Evolutionary conservation across 2,113 vertebrate species (phyloP).

Genomic region (Tetrao urogallus): DNA sequence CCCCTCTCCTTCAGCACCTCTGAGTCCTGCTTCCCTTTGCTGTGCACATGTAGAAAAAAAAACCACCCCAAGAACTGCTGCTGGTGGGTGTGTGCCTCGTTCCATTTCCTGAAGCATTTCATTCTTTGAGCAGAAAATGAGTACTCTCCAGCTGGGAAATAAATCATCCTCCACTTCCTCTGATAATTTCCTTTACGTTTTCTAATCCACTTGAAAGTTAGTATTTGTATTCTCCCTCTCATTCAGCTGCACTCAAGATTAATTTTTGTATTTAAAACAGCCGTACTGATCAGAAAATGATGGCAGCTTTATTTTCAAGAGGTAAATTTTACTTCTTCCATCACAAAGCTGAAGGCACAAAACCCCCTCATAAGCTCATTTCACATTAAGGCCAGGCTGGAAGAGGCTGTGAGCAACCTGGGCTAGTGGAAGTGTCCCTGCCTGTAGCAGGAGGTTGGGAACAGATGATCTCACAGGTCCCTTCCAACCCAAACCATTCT

Average conservation of each 20-base stretch:
- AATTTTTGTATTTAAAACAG: not conserved
- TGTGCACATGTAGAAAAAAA: not conserved
- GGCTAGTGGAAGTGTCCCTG: no score
- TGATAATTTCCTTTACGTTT: not conserved
- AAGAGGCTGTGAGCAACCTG: no score
- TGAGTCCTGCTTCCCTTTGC: not conserved
- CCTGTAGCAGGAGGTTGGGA: no score
- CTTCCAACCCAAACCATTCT: no score
- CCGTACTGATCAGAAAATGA: not conserved
- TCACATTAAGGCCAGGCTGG: not conserved
- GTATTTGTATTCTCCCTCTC: not conserved
- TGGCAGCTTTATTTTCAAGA: not conserved
- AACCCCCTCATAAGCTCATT: not conserved
- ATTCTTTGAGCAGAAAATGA: not conserved
- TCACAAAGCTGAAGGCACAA: not conserved
- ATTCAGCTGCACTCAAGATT: not conserved
- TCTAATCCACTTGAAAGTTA: not conserved
- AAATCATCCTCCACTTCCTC: not conserved
- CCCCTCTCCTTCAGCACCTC: not conserved
- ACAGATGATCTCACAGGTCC: no score
- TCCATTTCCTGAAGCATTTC: constrained; percentile 4
- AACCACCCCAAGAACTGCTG: not conserved
- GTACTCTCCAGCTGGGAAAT: constrained; percentile 36
- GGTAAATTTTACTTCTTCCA: not conserved
- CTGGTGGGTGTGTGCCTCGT: not conserved